Evolutionary conservation across 2,888 invertebrate genomes (phyloP), one percentile per base, ranked within the genome.

Genomic region (Bombylius major): DNA sequence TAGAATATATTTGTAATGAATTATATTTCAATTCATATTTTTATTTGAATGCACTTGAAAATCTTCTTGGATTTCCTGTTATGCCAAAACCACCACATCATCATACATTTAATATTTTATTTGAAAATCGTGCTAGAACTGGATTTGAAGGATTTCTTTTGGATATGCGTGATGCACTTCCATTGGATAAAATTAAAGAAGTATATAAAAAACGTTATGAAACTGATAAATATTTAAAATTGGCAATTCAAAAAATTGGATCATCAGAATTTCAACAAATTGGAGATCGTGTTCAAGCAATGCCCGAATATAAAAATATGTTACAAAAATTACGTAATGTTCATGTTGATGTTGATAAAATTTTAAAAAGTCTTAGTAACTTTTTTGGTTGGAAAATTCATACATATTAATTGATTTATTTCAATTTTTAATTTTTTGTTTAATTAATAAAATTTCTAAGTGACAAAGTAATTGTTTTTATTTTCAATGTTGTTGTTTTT

Each of bases 41-140:
- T 33, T 61, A 61, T 47, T 34, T 61, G 13, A 61, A 61, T 44
- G 45, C 58, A 12, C 44, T 60, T 11, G 59, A 57, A n/a, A 53
- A 50, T 31, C n/a, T 61, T 5, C 49, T 61, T 12, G 55, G 54
- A n/a, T 56, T 56, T 34, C 60, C 57, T n/a, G 47, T 47, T 31
- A 54, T 59, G 51, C 50, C 48, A 44, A 53, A 56, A 13, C 60
- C 60, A 44, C 44, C 50, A 36, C 36, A 42, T 7, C 13, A 6
- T n/a, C n/a, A 36, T 34, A 4, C 8, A 50, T 14, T 34, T 34
- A 32, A 4, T 31, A 1, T 36, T 42, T 11, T 5, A 11, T 6
- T 49, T 12, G 42, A 45, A 7, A n/a, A 5, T 13, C 12, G 39
- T 12, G 11, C 7, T 1, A 54, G 57, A 8, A n/a, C 50, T 5